phyloP scores from a whole-genome alignment of 2,797 vertebrate species.

The Orientallactaga sibirica region DNA sequence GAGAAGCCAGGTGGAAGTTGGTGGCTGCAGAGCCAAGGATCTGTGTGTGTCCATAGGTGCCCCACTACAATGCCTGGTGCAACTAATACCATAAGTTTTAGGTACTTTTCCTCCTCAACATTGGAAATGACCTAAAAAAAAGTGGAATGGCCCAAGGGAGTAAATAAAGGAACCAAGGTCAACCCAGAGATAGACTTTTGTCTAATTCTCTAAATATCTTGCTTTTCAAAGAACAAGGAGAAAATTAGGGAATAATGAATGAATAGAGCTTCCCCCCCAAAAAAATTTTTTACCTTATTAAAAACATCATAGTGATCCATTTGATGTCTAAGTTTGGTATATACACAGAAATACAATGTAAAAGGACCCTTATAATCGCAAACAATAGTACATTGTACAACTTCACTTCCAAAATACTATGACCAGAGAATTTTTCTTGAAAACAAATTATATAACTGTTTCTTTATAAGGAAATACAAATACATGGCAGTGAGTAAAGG shows the following conservation, averaged over 20 bases:
- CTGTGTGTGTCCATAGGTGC: conserved; percentile 16
- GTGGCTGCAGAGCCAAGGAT: background rate
- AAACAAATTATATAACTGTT: conserved; percentile 47
- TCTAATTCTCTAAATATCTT: conserved; percentile 29
- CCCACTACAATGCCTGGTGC: background rate
- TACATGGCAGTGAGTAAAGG: conserved; percentile 45
- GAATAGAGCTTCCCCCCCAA: background rate
- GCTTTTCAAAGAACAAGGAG: conserved; percentile 56
- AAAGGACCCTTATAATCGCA: conserved; percentile 18
- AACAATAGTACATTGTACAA: conserved; percentile 17
- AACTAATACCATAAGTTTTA: background rate
- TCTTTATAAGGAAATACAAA: conserved; percentile 57
- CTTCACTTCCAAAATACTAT: conserved; percentile 49
- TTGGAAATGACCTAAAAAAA: conserved; percentile 42
- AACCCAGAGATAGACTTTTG: background rate
- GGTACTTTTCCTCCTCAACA: background rate
- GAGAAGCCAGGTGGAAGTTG: background rate
- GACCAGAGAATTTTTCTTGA: conserved; percentile 42
- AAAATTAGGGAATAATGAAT: conserved; percentile 45
- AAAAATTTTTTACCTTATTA: background rate
- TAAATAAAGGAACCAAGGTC: background rate
- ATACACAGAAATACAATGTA: conserved; percentile 40
- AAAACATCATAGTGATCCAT: conserved; percentile 22
- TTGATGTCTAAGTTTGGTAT: conserved; percentile 40
- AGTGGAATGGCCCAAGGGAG: background rate